phyloP scores from a whole-genome alignment of 2,113 vertebrate species.

The Leptosomus discolor region DNA sequence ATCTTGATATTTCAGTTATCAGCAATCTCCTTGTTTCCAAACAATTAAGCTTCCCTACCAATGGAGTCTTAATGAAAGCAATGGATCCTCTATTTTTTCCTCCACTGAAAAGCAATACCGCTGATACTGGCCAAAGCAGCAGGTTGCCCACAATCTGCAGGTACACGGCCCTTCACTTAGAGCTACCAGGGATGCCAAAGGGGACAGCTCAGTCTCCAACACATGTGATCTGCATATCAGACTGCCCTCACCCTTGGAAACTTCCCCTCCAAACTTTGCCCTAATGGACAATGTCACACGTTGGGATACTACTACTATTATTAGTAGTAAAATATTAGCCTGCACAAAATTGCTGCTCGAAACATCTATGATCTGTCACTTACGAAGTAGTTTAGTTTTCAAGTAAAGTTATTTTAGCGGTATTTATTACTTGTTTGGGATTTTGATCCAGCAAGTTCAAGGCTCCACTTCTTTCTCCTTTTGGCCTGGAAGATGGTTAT shows the following conservation, averaged over 20 bases:
- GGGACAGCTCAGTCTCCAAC: not conserved
- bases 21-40: not conserved
- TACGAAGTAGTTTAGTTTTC: not conserved
- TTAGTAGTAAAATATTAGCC: not conserved
- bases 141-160: not conserved
- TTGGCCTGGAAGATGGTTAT: not conserved
- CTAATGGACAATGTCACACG: not conserved
- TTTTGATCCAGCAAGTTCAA: not conserved
- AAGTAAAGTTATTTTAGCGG: not conserved
- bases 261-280: not conserved
- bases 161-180: not conserved
- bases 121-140: not conserved
- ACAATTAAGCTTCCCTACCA: not conserved
- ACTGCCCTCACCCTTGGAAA: not conserved
- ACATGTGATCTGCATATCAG: fast-evolving
- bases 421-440: not conserved
- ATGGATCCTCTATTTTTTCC: not conserved
- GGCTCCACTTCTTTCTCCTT: not conserved
- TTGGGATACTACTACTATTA: not conserved
- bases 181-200: not conserved
- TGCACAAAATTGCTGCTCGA: not conserved
- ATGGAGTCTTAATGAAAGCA: not conserved
- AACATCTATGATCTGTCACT: not conserved
- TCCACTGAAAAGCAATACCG: not conserved
- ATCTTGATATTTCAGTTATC: not conserved